Base-by-base conservation (phyloP, 2,797 vertebrate species). In the Clarias pachynema region DNA sequence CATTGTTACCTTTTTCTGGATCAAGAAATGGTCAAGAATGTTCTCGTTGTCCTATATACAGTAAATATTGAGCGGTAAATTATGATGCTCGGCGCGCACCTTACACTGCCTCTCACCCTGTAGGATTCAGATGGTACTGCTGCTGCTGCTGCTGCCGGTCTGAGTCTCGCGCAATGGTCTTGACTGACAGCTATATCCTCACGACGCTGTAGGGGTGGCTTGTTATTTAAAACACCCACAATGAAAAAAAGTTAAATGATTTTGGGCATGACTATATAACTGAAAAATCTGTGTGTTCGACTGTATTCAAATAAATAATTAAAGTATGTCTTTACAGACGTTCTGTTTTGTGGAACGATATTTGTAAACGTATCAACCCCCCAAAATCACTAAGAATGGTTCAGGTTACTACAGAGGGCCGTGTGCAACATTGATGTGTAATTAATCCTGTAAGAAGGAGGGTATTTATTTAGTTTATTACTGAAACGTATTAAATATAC, bases 1-100 rank as follows among this genome's bases (percentile, higher is more conserved):
- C 59, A 60, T 16, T 20, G 75, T 87, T 89, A 89, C 89, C 89
- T 86, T 87, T 49, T 24, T 56, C 31, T 0, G 29, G 68, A 74
- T 57, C 1, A 62, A 85, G 44, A 60, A 49, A 75, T 5, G 12
- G 2, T 18, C 44, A 65, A 18, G 16, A 2, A 0, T 56, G 20
- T 31, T 22, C 8, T 20, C 5, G 29, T 37, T 79, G 57, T 40
- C 22, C 8, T 62, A 2, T 57, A 77, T 59, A 49, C 44, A 49
- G 44, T 49, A 34, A 34, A 5, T 12, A 24, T 0, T 60, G 20
- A 59, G 60, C 14, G 6, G 5, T 15, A 10, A n/a, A n/a, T 9
- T n/a, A 5, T 24, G 1, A 29, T 24, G 4, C n/a, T 44, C 74
- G 24, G 57, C 8, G 4, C 20, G n/a, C 31, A 7, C 37, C 62